Conservation (phyloP, 2,888 invertebrate species). For the Phasia obesa region DNA sequence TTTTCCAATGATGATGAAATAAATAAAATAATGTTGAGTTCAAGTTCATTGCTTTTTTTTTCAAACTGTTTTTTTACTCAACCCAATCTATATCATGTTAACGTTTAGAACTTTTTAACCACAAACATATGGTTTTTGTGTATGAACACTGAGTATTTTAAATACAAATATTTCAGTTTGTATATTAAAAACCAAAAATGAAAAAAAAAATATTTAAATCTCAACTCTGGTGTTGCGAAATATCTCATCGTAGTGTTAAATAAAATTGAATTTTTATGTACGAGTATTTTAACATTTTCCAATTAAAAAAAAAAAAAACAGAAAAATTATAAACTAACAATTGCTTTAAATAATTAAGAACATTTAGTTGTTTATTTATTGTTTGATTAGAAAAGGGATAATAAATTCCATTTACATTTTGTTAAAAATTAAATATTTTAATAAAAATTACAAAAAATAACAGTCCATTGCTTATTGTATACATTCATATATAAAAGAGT, state of each 20-base stretch:
- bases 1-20: constrained; percentile 59
- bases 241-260: constrained; percentile 1
- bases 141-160: constrained; percentile 38
- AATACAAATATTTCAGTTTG: constrained; percentile 19
- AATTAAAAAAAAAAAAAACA: not conserved
- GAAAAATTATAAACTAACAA: constrained; percentile 17
- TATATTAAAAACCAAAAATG: not conserved
- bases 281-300: not conserved
- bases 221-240: not conserved
- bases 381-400: constrained; percentile 27
- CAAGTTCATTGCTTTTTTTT: constrained; percentile 22
- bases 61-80: constrained; percentile 36
- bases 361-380: constrained; percentile 10
- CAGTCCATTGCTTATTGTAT: constrained; percentile 44
- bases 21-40: constrained; percentile 43
- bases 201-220: not conserved
- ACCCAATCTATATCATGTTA: constrained; percentile 59
- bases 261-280: constrained; percentile 1
- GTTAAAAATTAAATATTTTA: constrained; percentile 45
- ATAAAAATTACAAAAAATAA: constrained; percentile 52
- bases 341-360: constrained; percentile 35
- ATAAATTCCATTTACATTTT: constrained; percentile 32
- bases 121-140: constrained; percentile 62
- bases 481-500: not conserved
- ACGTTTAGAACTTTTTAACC: constrained; percentile 64